A percentile compares a stretch with the other conserved stretches of the same genome.
Evolutionary conservation across 2,888 invertebrate genomes (phyloP).

Genomic region (Himalopsyche tibetana): DNA sequence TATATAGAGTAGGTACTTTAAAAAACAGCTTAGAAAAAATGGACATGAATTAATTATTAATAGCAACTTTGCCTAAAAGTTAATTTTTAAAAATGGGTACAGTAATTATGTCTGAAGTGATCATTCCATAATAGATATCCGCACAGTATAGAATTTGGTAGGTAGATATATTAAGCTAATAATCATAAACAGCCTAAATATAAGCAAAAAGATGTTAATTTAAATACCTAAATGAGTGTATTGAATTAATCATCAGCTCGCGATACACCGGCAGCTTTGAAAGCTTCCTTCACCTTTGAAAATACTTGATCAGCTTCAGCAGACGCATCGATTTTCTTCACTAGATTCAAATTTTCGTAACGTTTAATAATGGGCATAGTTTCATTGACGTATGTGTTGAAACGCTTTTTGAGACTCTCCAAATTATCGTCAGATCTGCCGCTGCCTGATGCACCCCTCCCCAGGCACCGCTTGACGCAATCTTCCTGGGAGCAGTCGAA

Average conservation of each 20-base stretch:
- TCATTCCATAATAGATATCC: background rate
- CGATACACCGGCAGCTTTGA: conserved; percentile 71
- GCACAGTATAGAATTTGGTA: background rate
- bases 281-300: conserved; percentile 76
- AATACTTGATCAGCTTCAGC: conserved; percentile 82
- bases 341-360: conserved; percentile 83
- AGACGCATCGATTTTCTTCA: conserved; percentile 86
- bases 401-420: conserved; percentile 90
- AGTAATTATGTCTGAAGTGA: background rate
- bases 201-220: background rate
- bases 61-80: too few relatives aligned
- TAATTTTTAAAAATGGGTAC: too few relatives aligned
- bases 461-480: conserved; percentile 91
- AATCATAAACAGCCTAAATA: background rate
- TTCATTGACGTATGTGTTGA: conserved; percentile 89
- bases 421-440: conserved; percentile 96
- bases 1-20: too few relatives aligned
- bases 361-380: conserved; percentile 94
- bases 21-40: too few relatives aligned
- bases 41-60: too few relatives aligned
- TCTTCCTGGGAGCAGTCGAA: conserved; percentile 91
- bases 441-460: conserved; percentile 91
- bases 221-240: background rate
- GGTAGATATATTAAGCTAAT: background rate
- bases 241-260: background rate